Percentiles rank a stretch among this genome's conserved stretches.
Evolutionary conservation across 2,888 invertebrate genomes (phyloP).

Genomic region (Andrena dorsata): DNA sequence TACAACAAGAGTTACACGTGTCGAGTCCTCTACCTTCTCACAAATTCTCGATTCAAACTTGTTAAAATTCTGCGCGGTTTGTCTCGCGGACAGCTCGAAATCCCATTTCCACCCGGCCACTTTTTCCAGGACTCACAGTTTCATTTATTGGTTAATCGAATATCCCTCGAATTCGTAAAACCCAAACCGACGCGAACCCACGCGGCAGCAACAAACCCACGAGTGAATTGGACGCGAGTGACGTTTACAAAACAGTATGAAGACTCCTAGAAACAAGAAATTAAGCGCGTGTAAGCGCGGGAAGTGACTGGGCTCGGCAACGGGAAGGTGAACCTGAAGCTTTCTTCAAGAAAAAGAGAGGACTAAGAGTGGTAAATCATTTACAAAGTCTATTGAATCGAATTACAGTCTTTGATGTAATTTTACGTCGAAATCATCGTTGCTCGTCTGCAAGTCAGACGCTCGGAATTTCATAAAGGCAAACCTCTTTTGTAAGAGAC

Average conservation of each 20-base stretch:
- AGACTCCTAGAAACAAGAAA: constrained; percentile 22
- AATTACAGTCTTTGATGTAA: constrained; percentile 26
- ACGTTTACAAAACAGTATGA: neutral
- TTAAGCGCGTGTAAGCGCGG: constrained; percentile 10
- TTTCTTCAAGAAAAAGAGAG: neutral
- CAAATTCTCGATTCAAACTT: neutral
- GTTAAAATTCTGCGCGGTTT: neutral
- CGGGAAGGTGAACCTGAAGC: neutral
- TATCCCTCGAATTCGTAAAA: neutral
- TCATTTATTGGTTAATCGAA: neutral
- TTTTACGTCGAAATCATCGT: neutral
- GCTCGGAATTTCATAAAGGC: no score
- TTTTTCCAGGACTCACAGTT: neutral
- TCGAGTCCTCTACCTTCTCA: neutral
- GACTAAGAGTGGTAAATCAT: constrained; percentile 50
- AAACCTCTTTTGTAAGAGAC: no score
- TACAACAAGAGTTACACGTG: neutral
- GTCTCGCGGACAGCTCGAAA: neutral
- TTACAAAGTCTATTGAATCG: constrained; percentile 37
- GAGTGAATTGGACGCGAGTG: constrained; percentile 28
- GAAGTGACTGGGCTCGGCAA: neutral
- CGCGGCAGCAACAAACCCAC: neutral
- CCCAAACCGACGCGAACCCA: neutral
- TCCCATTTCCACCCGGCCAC: neutral
- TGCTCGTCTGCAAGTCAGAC: no score